A percentile compares a stretch with the other conserved stretches of the same genome.
phyloP scores from a whole-genome alignment of 1,140 invertebrate genomes.

The Platorchestia sp. region DNA sequence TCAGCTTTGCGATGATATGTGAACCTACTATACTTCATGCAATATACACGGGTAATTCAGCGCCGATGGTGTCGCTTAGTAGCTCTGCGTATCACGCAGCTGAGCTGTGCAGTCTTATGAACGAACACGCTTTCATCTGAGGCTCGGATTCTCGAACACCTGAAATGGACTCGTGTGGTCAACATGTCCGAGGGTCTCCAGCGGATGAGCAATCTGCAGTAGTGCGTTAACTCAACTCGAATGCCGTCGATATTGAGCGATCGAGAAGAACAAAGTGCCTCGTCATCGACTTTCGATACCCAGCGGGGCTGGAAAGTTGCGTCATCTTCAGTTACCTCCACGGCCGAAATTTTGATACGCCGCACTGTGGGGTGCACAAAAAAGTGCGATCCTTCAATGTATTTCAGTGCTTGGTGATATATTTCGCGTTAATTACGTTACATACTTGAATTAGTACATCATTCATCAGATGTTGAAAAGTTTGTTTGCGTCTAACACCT shows the following conservation, averaged over 20 bases:
- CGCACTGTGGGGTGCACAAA: not conserved
- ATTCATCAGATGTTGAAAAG: not conserved
- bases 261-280: constrained; percentile 32
- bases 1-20: too few relatives aligned
- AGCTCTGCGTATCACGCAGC: too few relatives aligned
- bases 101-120: too few relatives aligned
- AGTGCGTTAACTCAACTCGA: not conserved
- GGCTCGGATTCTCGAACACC: not conserved
- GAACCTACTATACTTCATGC: too few relatives aligned
- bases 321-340: not conserved
- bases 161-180: not conserved
- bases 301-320: not conserved
- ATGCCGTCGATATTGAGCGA: constrained; percentile 35
- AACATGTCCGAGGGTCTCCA: not conserved
- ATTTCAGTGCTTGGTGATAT: not conserved
- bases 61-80: too few relatives aligned
- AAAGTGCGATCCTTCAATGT: not conserved
- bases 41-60: too few relatives aligned
- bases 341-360: not conserved
- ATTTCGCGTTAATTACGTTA: not conserved
- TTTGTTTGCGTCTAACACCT: not conserved
- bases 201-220: constrained; percentile 9
- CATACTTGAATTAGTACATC: not conserved
- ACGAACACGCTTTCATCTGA: not conserved
- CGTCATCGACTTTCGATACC: constrained; percentile 38